phyloP scores from a whole-genome alignment of 2,797 vertebrate genomes.

The Borostomias antarcticus region DNA sequence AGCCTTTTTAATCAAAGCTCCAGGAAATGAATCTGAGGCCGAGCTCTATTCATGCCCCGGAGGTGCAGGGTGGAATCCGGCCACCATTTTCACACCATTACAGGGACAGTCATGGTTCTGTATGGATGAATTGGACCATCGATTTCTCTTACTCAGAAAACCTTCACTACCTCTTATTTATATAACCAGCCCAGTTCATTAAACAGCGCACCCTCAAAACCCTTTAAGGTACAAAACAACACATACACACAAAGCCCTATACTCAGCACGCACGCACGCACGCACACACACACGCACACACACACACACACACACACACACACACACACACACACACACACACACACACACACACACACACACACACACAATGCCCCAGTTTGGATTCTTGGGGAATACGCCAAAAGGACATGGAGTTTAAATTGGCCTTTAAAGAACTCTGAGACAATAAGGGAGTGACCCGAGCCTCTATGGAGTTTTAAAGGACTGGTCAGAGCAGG shows the following conservation, averaged over 20 bases:
- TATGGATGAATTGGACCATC: constrained; percentile 67
- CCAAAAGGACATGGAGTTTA: constrained; percentile 63
- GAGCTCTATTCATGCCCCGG: constrained; percentile 62
- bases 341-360: constrained; percentile 44
- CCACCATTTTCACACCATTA: constrained; percentile 72
- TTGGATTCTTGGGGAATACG: constrained; percentile 60
- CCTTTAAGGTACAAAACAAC: too few relatives aligned
- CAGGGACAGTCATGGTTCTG: constrained; percentile 70
- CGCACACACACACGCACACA: background rate
- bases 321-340: constrained; percentile 21
- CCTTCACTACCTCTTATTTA: constrained; percentile 56
- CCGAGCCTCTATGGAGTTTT: constrained; percentile 59
- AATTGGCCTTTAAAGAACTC: constrained; percentile 72
- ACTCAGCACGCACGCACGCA: background rate
- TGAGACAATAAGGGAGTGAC: constrained; percentile 59
- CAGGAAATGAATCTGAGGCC: constrained; percentile 65
- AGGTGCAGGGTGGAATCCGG: constrained; percentile 62
- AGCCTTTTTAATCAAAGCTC: constrained; percentile 61
- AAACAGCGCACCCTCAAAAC: constrained; percentile 37
- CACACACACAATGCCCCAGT: too few relatives aligned
- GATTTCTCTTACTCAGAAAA: constrained; percentile 60
- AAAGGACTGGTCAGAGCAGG: constrained; percentile 53
- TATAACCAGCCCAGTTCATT: too few relatives aligned
- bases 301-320: constrained; percentile 23
- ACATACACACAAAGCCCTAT: constrained; percentile 51